Conservation (phyloP, 2,797 vertebrate genomes). For the Tapera naevia region DNA sequence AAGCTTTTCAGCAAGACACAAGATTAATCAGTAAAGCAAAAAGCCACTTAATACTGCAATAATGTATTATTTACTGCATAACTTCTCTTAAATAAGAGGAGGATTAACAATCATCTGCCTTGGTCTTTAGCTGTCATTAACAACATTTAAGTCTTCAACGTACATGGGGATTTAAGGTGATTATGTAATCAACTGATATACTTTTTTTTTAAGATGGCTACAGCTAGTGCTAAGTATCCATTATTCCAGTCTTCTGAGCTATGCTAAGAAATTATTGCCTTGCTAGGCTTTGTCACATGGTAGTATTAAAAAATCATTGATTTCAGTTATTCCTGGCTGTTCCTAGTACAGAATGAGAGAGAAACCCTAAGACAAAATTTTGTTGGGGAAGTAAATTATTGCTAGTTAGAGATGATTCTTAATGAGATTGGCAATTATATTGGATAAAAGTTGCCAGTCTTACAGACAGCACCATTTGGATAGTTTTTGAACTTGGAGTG, state of each 20-base stretch:
- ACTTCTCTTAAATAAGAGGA: background rate
- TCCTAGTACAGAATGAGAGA: background rate
- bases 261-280: background rate
- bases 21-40: background rate
- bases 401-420: background rate
- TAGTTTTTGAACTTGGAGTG: background rate
- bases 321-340: background rate
- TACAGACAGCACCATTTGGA: background rate
- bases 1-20: background rate
- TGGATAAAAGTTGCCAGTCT: background rate
- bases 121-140: background rate
- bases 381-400: background rate
- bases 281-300: background rate
- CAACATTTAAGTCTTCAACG: background rate
- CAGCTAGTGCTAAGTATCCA: background rate
- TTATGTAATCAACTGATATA: background rate
- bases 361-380: background rate
- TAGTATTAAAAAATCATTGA: background rate
- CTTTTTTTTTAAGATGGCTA: rapidly evolving
- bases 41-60: background rate
- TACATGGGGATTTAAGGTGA: background rate
- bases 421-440: background rate
- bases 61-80: background rate
- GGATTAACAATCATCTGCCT: background rate
- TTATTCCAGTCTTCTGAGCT: background rate